Evolutionary conservation across 2,888 invertebrate genomes (phyloP).

Genomic region (Endotricha flammealis): DNA sequence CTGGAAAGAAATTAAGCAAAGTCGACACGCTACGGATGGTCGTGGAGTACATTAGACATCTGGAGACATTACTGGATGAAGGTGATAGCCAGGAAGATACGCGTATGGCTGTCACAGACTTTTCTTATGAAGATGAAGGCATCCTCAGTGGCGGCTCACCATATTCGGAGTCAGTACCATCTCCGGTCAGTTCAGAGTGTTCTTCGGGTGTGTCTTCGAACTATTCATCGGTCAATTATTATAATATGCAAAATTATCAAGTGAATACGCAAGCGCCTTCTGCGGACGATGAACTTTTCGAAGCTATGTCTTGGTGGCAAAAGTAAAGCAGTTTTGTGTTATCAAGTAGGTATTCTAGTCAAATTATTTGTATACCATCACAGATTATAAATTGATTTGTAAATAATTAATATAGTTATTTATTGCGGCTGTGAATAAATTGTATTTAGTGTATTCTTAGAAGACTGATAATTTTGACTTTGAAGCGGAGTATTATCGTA

Average conservation of each 20-base stretch:
- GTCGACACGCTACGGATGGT: conserved; percentile 94
- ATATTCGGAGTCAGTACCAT: conserved; percentile 74
- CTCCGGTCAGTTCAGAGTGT: conserved; percentile 83
- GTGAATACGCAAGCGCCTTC: conserved; percentile 76
- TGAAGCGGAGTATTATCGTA: too few relatives aligned
- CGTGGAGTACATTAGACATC: conserved; percentile 91
- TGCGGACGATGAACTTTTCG: conserved; percentile 90
- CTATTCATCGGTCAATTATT: conserved; percentile 42
- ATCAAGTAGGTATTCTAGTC: conserved; percentile 39
- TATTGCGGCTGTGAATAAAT: conserved; percentile 25
- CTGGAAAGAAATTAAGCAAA: conserved; percentile 91
- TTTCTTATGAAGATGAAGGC: conserved; percentile 54
- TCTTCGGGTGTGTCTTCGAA: conserved; percentile 77
- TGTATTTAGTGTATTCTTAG: conserved; percentile 14
- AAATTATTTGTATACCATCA: conserved; percentile 14
- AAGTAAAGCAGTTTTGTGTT: conserved; percentile 39
- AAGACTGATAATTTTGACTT: not conserved
- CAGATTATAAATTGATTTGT: not conserved
- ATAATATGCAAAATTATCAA: conserved; percentile 33
- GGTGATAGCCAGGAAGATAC: conserved; percentile 68
- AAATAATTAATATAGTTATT: conserved; percentile 14
- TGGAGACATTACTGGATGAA: conserved; percentile 86
- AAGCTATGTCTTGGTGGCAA: conserved; percentile 90
- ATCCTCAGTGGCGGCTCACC: conserved; percentile 58
- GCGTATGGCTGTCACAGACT: conserved; percentile 22